Percentiles rank a stretch among this genome's conserved stretches.
Conservation (phyloP, 2,888 invertebrate genomes). For the Melangyna quadrimaculata region DNA sequence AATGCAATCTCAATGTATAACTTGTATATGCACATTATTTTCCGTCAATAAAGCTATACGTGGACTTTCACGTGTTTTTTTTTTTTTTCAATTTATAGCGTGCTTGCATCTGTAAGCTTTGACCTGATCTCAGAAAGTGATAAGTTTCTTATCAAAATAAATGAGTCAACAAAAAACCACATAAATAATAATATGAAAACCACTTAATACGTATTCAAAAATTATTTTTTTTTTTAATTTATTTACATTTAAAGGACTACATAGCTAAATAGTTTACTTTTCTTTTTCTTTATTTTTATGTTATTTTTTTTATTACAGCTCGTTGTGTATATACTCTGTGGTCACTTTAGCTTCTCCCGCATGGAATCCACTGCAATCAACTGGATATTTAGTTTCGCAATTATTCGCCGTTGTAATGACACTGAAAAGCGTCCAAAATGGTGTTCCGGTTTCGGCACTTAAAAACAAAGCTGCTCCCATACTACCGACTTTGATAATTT, state of each 20-base stretch:
- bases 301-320: slow-evolving; percentile 83
- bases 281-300: background rate
- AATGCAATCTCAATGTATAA: too few species aligned
- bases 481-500: slow-evolving; percentile 88
- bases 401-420: slow-evolving; percentile 87
- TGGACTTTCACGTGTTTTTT: too few species aligned
- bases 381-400: slow-evolving; percentile 85
- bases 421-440: slow-evolving; percentile 90
- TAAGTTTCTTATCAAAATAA: background rate
- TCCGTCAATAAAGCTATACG: too few species aligned
- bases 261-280: slow-evolving; percentile 18
- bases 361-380: slow-evolving; percentile 90
- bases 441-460: slow-evolving; percentile 87
- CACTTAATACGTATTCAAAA: background rate
- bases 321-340: slow-evolving; percentile 91
- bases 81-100: too few species aligned
- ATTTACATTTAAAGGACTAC: slow-evolving; percentile 15
- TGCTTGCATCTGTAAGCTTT: background rate
- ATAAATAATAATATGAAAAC: background rate
- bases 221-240: background rate
- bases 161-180: too few species aligned
- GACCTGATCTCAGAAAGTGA: background rate
- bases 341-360: slow-evolving; percentile 91
- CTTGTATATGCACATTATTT: too few species aligned
- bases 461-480: slow-evolving; percentile 89